Evolutionary conservation across 2,888 invertebrate genomes (phyloP), one percentile per base, ranked within the genome.

Genomic region (Tiphia femorata): DNA sequence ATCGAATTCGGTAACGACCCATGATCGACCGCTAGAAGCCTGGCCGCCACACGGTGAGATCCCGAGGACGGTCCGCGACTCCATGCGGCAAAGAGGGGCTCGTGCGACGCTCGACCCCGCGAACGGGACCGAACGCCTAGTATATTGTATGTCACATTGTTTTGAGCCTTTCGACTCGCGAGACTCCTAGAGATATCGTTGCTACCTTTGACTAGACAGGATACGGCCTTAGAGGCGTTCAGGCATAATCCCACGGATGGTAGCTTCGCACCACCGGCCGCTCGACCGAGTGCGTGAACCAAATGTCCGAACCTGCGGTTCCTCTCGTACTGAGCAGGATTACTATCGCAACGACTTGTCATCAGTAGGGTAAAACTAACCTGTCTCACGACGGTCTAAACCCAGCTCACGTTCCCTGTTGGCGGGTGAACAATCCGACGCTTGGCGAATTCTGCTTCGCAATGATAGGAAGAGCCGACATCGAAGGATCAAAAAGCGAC

Each of bases 401-500:
- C 87, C 87, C 87, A 87, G 87, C 87, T 88, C 87, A 88, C 87
- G 86, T 88, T 88, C 87, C 87, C 87, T 87, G 83, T 88, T 86
- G 81, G 86, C 86, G 87, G 88, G 87, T 88, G 88, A 90, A 89
- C 88, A 90, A 90, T 89, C 88, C 88, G 86, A 89, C 88, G 86
- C 88, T 89, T 89, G 86, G 87, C 84, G 86, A 88, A 87, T 89
- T 89, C 86, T 87, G 89, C 89, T 88, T 89, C 88, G 85, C 88
- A 88, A 89, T 89, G 88, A 89, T 89, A 89, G 89, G 88, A 89
- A 89, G 88, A 90, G 89, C 88, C 88, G 88, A 90, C 87, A 89
- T 89, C 88, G 88, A 90, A 88, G 86, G 87, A 89, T 88, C 88
- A 88, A 88, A 88, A 88, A 88, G 87, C 87, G 85, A 88, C 87